A percentile compares a stretch with the other conserved stretches of the same genome.
Conservation (phyloP, 2,888 invertebrate genomes). For the Therioaphis trifolii region DNA sequence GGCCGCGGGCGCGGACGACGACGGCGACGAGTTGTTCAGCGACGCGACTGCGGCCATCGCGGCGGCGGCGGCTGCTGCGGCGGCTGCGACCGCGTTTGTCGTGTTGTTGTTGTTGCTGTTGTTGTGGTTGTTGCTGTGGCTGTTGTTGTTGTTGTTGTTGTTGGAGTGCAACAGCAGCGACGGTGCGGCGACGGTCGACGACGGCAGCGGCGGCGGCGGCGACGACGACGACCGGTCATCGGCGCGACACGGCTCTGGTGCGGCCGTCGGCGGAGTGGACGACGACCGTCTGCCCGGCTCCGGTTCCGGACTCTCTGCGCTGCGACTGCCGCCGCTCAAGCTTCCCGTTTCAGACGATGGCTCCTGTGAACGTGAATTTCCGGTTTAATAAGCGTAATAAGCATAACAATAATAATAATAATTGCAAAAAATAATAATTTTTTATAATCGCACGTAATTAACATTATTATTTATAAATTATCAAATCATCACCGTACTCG, state of each 20-base stretch:
- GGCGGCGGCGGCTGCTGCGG: constrained; percentile 65
- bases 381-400: constrained; percentile 13
- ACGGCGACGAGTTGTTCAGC: constrained; percentile 67
- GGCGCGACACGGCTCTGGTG: constrained; percentile 56
- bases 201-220: constrained; percentile 75
- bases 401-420: too few species aligned
- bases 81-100: constrained; percentile 67
- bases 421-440: too few species aligned
- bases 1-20: constrained; percentile 74
- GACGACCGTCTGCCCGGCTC: constrained; percentile 63
- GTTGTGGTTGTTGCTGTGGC: too few species aligned
- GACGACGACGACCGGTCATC: constrained; percentile 67
- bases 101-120: too few species aligned
- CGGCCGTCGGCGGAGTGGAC: constrained; percentile 63
- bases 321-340: constrained; percentile 69
- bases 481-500: too few species aligned
- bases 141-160: constrained; percentile 63
- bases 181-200: constrained; percentile 67
- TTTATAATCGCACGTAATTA: too few species aligned
- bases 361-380: constrained; percentile 31
- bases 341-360: constrained; percentile 61
- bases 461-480: too few species aligned
- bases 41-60: constrained; percentile 63
- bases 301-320: constrained; percentile 66
- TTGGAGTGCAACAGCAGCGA: constrained; percentile 72